These are phyloP conservation scores for Alloplasta piceator DNA, from an alignment of 2,888 invertebrate species.

Conservation along the genomic window DNA sequence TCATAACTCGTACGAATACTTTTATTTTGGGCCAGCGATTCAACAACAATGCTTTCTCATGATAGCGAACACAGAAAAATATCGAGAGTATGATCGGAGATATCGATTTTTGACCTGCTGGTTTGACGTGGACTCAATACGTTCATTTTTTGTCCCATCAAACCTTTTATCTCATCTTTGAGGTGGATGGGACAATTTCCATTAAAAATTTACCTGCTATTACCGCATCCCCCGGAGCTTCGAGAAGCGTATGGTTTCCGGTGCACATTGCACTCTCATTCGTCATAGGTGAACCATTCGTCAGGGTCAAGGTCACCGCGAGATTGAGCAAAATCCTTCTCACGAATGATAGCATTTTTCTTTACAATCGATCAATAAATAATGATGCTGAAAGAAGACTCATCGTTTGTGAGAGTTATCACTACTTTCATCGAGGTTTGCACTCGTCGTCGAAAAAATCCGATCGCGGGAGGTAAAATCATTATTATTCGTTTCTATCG, in stretches of 20 bases:
- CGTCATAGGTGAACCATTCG: conserved; percentile 58
- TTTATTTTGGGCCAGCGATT: no score
- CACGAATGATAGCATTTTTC: conserved; percentile 15
- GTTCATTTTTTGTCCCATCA: not conserved
- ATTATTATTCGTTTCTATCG: not conserved
- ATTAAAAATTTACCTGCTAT: conserved; percentile 74
- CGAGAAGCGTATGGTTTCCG: conserved; percentile 76
- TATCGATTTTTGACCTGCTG: no score
- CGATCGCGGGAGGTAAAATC: not conserved
- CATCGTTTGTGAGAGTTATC: not conserved
- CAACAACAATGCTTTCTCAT: no score
- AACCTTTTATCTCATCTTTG: not conserved
- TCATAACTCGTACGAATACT: no score
- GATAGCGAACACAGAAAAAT: no score
- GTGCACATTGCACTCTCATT: conserved; percentile 71
- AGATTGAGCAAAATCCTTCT: conserved; percentile 30
- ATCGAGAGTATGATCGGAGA: no score
- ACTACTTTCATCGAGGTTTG: not conserved
- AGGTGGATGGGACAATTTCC: not conserved
- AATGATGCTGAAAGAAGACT: not conserved
- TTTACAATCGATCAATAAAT: not conserved
- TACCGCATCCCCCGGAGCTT: conserved; percentile 78
- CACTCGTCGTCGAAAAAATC: not conserved
- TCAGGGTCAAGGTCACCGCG: conserved; percentile 59
- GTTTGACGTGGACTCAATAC: no score